A percentile compares a stretch with the other conserved stretches of the same genome.
These are phyloP conservation scores for Mythimna lalbum DNA, from an alignment of 2,888 invertebrate species.

Conservation along the genomic window DNA sequence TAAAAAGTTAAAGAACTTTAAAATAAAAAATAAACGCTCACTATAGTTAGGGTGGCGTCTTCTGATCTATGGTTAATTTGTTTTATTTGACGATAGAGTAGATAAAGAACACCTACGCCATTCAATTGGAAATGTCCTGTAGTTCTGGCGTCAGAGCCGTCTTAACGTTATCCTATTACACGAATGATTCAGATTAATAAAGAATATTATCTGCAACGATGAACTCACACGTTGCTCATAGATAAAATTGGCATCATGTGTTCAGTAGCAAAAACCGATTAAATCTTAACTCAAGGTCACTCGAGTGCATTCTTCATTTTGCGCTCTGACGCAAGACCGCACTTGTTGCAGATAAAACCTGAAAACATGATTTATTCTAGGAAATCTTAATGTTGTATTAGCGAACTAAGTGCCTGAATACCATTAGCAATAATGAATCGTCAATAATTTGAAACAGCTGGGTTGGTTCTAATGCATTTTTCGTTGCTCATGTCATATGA, in stretches of 20 bases:
- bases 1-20: slow-evolving; percentile 56
- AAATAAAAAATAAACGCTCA: slow-evolving; percentile 43
- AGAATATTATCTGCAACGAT: slow-evolving; percentile 63
- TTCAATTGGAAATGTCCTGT: slow-evolving; percentile 41
- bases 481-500: slow-evolving; percentile 18
- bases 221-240: slow-evolving; percentile 68
- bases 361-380: slow-evolving; percentile 48
- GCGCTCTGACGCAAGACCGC: slow-evolving; percentile 40
- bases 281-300: slow-evolving; percentile 50
- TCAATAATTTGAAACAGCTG: slow-evolving; percentile 26
- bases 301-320: slow-evolving; percentile 60
- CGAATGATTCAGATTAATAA: slow-evolving; percentile 59
- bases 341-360: slow-evolving; percentile 50
- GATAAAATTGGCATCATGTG: slow-evolving; percentile 66
- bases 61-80: slow-evolving; percentile 31
- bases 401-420: slow-evolving; percentile 18
- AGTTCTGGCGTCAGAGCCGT: slow-evolving; percentile 4
- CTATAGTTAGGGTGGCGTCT: slow-evolving; percentile 22
- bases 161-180: slow-evolving; percentile 33
- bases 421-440: slow-evolving; percentile 28
- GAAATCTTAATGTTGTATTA: slow-evolving; percentile 32
- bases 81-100: slow-evolving; percentile 25
- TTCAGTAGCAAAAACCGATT: slow-evolving; percentile 52
- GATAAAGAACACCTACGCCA: slow-evolving; percentile 30
- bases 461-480: slow-evolving; percentile 25